Percentiles rank a stretch among this genome's conserved stretches.
Conservation (phyloP, 2,888 invertebrate species). For the Agrotis exclamationis region DNA sequence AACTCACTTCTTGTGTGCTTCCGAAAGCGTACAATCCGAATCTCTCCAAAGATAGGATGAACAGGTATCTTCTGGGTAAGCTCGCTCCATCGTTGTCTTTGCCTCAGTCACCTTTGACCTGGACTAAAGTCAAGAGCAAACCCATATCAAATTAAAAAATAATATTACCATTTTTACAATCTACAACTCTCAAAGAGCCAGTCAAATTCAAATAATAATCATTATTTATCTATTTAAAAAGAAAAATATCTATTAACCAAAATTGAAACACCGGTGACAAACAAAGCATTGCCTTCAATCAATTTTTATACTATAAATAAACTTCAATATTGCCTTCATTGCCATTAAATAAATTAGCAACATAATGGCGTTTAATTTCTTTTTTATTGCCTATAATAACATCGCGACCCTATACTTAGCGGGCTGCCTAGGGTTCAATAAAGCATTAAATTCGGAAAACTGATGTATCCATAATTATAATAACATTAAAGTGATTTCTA, state of each 20-base stretch:
- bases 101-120: too few relatives aligned
- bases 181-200: too few relatives aligned
- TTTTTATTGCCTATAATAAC: slow-evolving; percentile 74
- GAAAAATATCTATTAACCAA: neutral
- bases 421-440: slow-evolving; percentile 42
- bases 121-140: too few relatives aligned
- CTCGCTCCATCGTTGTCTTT: too few relatives aligned
- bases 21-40: too few relatives aligned
- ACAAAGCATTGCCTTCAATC: slow-evolving; percentile 31
- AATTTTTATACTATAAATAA: slow-evolving; percentile 53
- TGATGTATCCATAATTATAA: slow-evolving; percentile 31
- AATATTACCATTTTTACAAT: too few relatives aligned
- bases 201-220: too few relatives aligned
- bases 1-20: too few relatives aligned
- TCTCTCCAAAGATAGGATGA: too few relatives aligned
- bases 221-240: too few relatives aligned
- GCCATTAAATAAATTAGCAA: slow-evolving; percentile 69
- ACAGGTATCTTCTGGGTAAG: too few relatives aligned
- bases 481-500: slow-evolving; percentile 15
- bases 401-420: slow-evolving; percentile 59
- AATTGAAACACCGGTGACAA: slow-evolving; percentile 26
- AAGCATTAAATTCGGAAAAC: slow-evolving; percentile 38
- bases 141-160: too few relatives aligned
- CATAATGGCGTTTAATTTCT: slow-evolving; percentile 71
- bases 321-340: slow-evolving; percentile 52